These are phyloP conservation scores for Subacronicta megacephala DNA, from an alignment of 2,888 invertebrate genomes.

Conservation along the genomic window DNA sequence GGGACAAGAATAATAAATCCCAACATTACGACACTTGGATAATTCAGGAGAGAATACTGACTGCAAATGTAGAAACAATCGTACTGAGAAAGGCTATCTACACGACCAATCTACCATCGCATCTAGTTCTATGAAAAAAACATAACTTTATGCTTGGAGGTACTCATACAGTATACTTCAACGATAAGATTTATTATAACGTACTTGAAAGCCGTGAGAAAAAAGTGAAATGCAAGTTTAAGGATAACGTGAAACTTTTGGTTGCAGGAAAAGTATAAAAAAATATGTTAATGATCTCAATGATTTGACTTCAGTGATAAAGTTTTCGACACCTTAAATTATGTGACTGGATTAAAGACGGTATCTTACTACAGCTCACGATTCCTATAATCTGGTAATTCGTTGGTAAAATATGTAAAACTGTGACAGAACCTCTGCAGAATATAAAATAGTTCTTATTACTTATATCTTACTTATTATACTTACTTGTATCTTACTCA, in stretches of 20 bases:
- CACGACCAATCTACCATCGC: slow-evolving; percentile 14
- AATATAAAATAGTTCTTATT: too few relatives aligned
- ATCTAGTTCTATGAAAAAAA: slow-evolving; percentile 43
- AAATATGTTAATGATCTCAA: too few relatives aligned
- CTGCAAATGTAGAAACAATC: slow-evolving; percentile 35
- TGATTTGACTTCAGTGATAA: not conserved
- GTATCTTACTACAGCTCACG: not conserved
- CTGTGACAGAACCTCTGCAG: too few relatives aligned
- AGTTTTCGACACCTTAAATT: slow-evolving; percentile 1
- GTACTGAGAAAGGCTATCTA: slow-evolving; percentile 44
- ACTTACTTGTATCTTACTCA: too few relatives aligned
- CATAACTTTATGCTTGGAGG: slow-evolving; percentile 15
- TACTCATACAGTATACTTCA: slow-evolving; percentile 29
- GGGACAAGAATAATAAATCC: slow-evolving; percentile 37
- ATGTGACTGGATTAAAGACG: not conserved
- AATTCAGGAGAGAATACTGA: slow-evolving; percentile 37
- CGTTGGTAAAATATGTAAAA: too few relatives aligned
- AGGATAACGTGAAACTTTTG: slow-evolving; percentile 19
- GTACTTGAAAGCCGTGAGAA: slow-evolving; percentile 40
- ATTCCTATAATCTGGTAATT: too few relatives aligned
- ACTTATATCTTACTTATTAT: too few relatives aligned
- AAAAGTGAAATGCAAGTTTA: slow-evolving; percentile 24
- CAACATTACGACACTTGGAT: slow-evolving; percentile 40
- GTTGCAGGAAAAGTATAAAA: slow-evolving; percentile 9
- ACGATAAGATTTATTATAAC: slow-evolving; percentile 34